Evolutionary conservation across 1,140 invertebrate species (phyloP), one percentile per base, ranked within the genome.

Genomic region (Lasioglossum albipes): DNA sequence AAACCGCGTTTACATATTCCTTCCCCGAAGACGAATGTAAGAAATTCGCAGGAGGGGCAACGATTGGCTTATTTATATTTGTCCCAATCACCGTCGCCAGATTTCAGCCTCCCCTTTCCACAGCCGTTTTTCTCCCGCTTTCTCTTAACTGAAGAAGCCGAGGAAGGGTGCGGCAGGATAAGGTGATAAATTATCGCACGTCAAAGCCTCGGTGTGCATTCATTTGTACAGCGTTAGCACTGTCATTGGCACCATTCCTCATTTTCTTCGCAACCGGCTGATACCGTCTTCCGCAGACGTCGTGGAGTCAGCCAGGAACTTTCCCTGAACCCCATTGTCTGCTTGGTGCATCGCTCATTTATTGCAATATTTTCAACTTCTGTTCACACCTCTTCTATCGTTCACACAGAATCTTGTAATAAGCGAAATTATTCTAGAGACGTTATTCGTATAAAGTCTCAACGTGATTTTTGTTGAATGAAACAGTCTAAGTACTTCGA

Each of bases 21-120:
- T 87, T 41, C 73, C 71, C 79, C 12, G 7, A 54, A 67, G 75
- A 59, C 80, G 77, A 84, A 77, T 66, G 72, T 73, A 66, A 76
- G 74, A 69, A 64, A 74, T 27, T 45, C 64, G 72, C 54, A 79
- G 31, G 67, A 72, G 84, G 82, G 67, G 49, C 68, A 49, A 42
- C 79, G 81, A 91, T 90, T 90, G 90, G 87, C 87, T 91, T 92
- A 92, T 92, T 92, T 92, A 92, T 92, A 91, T 91, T 89, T 87
- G 84, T 90, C 83, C 85, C 90, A 88, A 92, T 92, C 90, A 90
- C 85, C 73, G 84, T 75, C 83, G 45, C 42, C 75, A 82, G 81
- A 85, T 86, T 86, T 78, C 75, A 79, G 45, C 16, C 76, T 22
- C 70, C 67, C 52, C 22, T 18, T 71, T 59, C 61, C 61, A 59